A percentile compares a stretch with the other conserved stretches of the same genome.
These are phyloP conservation scores for Carlito syrichta DNA, from an alignment of 2,113 vertebrate species.

Conservation along the genomic window DNA sequence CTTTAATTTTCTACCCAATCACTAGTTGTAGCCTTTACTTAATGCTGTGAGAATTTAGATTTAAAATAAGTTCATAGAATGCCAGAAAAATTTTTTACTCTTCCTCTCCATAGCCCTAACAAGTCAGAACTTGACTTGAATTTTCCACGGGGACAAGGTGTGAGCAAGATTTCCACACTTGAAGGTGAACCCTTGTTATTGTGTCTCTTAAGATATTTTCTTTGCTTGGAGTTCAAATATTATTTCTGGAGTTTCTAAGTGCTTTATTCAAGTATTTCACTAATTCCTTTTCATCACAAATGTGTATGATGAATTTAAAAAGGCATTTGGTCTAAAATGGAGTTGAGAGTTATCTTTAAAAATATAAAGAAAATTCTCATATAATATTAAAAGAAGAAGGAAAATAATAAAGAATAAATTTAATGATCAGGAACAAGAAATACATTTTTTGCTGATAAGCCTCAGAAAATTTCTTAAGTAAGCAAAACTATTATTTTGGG, in stretches of 20 bases:
- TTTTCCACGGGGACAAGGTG: constrained; percentile 32
- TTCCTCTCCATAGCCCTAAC: background rate
- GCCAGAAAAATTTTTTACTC: background rate
- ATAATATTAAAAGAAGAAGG: background rate
- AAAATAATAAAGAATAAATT: background rate
- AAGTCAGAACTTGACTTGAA: constrained; percentile 46
- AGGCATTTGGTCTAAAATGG: background rate
- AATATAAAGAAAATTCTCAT: background rate
- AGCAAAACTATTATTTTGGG: background rate
- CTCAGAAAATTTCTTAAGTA: background rate
- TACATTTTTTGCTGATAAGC: background rate
- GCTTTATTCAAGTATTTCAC: background rate
- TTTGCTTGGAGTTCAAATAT: constrained; percentile 17
- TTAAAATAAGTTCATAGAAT: background rate
- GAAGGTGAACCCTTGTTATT: background rate
- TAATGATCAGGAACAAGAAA: background rate
- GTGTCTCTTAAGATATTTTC: background rate
- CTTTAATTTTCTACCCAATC: constrained; percentile 34
- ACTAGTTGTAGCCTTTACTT: constrained; percentile 12
- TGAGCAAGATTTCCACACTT: constrained; percentile 16
- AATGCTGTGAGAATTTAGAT: constrained; percentile 11
- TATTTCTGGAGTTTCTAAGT: background rate
- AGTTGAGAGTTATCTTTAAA: background rate
- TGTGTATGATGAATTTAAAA: background rate
- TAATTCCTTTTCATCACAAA: background rate